Evolutionary conservation across 2,797 vertebrate species (phyloP).

Genomic region (Selene dorsalis): DNA sequence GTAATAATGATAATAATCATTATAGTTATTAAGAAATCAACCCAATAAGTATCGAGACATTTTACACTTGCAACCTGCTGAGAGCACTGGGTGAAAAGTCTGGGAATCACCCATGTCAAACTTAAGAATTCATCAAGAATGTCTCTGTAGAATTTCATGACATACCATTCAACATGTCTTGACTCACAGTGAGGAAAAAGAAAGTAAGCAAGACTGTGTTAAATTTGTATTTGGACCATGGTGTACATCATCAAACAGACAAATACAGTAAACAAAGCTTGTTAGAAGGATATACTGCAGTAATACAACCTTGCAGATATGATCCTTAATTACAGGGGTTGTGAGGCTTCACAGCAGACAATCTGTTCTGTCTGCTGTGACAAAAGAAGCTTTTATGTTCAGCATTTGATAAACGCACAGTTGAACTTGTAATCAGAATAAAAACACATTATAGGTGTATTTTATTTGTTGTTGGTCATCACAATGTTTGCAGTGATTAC

Average conservation of each 20-base stretch:
- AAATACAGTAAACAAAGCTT: neutral
- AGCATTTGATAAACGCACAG: neutral
- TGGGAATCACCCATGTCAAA: neutral
- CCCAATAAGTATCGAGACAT: neutral
- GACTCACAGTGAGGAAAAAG: neutral
- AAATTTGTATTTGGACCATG: neutral
- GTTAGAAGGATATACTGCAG: neutral
- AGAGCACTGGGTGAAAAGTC: neutral
- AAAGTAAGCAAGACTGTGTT: neutral
- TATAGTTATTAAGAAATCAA: neutral
- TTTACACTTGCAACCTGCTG: neutral
- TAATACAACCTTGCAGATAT: neutral
- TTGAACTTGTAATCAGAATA: neutral
- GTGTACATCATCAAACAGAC: too few relatives aligned
- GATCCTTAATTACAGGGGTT: neutral
- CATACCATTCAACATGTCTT: neutral
- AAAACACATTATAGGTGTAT: neutral
- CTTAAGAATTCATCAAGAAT: neutral
- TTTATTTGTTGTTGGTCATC: neutral
- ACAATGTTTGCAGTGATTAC: too few relatives aligned
- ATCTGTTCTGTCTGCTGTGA: slow-evolving; percentile 3
- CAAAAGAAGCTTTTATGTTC: slow-evolving; percentile 19
- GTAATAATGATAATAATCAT: too few relatives aligned
- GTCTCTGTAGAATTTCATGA: too few relatives aligned
- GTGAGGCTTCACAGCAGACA: neutral